Evolutionary conservation across 2,113 vertebrate species (phyloP).

Genomic region (Crocuta crocuta): DNA sequence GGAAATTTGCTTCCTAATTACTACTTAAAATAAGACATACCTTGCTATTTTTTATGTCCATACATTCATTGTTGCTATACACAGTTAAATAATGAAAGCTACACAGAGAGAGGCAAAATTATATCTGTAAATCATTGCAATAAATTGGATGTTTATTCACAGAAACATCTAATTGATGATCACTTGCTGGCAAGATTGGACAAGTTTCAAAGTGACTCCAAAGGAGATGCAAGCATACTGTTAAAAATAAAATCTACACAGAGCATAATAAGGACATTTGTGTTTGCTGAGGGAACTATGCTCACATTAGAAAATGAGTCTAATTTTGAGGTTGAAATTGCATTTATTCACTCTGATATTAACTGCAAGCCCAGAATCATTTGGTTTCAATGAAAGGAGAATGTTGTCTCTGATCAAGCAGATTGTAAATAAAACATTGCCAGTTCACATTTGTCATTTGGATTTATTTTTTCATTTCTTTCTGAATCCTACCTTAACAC

Average conservation of each 20-base stretch:
- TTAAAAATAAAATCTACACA: neutral
- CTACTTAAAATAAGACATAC: constrained; percentile 69
- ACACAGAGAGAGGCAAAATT: constrained; percentile 10
- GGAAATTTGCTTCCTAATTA: constrained; percentile 71
- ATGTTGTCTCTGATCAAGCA: neutral
- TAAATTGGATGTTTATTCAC: constrained; percentile 68
- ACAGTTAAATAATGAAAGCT: constrained; percentile 20
- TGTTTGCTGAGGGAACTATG: neutral
- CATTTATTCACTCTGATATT: constrained; percentile 8
- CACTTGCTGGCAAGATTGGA: constrained; percentile 48
- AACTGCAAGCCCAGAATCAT: neutral
- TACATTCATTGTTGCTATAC: neutral
- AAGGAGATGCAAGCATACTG: neutral
- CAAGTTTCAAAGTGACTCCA: constrained; percentile 52
- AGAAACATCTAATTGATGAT: constrained; percentile 58
- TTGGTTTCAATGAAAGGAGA: neutral
- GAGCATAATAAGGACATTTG: neutral
- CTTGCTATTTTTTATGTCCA: constrained; percentile 39
- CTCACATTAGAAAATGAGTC: neutral
- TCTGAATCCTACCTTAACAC: neutral
- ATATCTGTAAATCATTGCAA: constrained; percentile 51
- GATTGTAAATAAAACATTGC: neutral
- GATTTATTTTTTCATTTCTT: neutral
- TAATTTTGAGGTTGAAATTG: neutral
- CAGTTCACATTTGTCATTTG: neutral